phyloP scores from a whole-genome alignment of 1,140 invertebrate species.

The Tetranychus cinnabarinus region DNA sequence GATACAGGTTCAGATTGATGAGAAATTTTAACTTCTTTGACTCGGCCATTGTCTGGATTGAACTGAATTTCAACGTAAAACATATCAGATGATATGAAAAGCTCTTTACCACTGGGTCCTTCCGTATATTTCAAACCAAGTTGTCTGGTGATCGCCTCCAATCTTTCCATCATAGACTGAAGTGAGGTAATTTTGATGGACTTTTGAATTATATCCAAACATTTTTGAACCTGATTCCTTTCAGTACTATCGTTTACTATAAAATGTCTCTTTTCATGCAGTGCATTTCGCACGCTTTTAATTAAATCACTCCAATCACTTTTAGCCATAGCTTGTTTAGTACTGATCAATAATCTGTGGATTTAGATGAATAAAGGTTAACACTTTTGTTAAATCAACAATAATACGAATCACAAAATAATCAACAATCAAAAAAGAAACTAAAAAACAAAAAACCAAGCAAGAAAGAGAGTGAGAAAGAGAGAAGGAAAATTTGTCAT shows the following conservation, averaged over 20 bases:
- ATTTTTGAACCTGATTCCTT: constrained; percentile 57
- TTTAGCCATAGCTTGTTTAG: no score
- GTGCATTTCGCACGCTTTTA: constrained; percentile 53
- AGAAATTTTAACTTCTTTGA: constrained; percentile 79
- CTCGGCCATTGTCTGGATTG: constrained; percentile 41
- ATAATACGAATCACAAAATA: no score
- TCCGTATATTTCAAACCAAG: constrained; percentile 36
- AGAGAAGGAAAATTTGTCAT: no score
- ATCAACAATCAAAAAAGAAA: no score
- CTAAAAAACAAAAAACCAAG: no score
- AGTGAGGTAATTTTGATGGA: constrained; percentile 42
- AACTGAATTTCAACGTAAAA: constrained; percentile 78
- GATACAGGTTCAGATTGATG: constrained; percentile 45
- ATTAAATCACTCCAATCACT: constrained; percentile 43
- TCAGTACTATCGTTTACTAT: constrained; percentile 48
- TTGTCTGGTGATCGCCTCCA: constrained; percentile 69
- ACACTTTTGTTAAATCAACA: no score
- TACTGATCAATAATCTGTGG: no score
- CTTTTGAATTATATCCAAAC: constrained; percentile 70
- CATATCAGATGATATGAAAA: constrained; percentile 87
- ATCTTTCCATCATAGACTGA: constrained; percentile 66
- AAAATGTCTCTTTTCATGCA: constrained; percentile 53
- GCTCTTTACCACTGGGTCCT: constrained; percentile 31
- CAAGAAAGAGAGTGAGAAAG: no score
- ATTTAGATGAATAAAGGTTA: no score